phyloP scores from a whole-genome alignment of 2,888 invertebrate species.

The Hypselothyrea guttata region DNA sequence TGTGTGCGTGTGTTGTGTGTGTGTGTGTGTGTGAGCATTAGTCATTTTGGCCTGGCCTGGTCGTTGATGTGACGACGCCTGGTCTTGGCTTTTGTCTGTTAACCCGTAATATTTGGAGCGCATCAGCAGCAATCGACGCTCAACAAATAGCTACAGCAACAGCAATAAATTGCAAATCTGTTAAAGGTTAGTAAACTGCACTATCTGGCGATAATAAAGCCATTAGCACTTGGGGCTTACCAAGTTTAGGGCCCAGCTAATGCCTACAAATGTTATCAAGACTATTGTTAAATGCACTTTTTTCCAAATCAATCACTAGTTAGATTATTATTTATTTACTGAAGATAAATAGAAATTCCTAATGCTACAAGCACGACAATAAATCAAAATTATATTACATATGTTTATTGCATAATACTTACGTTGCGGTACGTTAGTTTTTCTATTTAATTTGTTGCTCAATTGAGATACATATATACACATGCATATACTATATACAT shows the following conservation, averaged over 20 bases:
- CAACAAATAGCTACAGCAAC: conserved; percentile 5
- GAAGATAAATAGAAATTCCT: no score
- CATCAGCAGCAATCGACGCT: conserved; percentile 36
- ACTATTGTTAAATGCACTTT: no score
- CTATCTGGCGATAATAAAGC: conserved; percentile 12
- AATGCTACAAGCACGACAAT: no score
- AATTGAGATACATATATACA: no score
- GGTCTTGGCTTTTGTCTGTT: conserved; percentile 45
- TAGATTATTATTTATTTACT: conserved; percentile 38
- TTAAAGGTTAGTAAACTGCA: conserved; percentile 60
- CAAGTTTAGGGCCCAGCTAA: conserved; percentile 6
- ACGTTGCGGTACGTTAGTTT: no score
- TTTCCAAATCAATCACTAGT: background rate
- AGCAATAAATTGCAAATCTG: conserved; percentile 15
- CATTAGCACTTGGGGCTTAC: conserved; percentile 15
- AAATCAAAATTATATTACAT: no score
- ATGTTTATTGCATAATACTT: no score
- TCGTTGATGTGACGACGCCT: conserved; percentile 62
- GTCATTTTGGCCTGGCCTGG: conserved; percentile 56
- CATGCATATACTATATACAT: no score
- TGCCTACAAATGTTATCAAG: conserved; percentile 3
- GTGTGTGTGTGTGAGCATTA: conserved; percentile 42
- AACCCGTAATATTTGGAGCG: conserved; percentile 47
- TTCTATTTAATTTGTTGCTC: no score
- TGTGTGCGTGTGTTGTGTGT: conserved; percentile 26